These are phyloP conservation scores for Malurus alboscapulatus DNA, from an alignment of 2,113 vertebrate species.

Conservation along the genomic window DNA sequence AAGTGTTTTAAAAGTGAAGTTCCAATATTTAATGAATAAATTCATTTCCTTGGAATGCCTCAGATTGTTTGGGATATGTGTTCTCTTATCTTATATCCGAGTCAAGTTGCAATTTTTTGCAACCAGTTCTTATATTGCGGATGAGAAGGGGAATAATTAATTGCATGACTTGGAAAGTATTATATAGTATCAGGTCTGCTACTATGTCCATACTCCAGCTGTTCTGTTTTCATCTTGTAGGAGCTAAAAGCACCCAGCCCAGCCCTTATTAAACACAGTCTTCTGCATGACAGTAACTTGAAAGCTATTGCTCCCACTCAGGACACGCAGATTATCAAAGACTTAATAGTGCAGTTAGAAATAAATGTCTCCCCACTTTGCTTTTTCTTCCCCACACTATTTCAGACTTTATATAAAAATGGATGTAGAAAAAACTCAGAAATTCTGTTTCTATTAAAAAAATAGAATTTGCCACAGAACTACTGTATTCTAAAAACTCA, in stretches of 20 bases:
- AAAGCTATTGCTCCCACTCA: neutral
- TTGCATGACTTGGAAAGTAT: neutral
- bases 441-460: neutral
- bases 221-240: neutral
- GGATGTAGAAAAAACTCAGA: neutral
- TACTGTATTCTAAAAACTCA: neutral
- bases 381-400: rapidly evolving
- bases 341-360: neutral
- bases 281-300: neutral
- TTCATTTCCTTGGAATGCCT: neutral
- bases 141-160: neutral
- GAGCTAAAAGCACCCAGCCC: neutral
- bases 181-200: neutral
- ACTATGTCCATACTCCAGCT: neutral
- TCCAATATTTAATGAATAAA: neutral
- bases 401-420: neutral
- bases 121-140: neutral
- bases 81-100: neutral
- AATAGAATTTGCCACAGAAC: neutral
- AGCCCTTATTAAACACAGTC: neutral
- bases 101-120: neutral
- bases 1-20: neutral
- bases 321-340: neutral
- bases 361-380: neutral
- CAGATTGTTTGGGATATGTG: neutral